Evolutionary conservation across 92 coral and sea anemone genomes (phyloP).

Genomic region (Actinernus sp.): DNA sequence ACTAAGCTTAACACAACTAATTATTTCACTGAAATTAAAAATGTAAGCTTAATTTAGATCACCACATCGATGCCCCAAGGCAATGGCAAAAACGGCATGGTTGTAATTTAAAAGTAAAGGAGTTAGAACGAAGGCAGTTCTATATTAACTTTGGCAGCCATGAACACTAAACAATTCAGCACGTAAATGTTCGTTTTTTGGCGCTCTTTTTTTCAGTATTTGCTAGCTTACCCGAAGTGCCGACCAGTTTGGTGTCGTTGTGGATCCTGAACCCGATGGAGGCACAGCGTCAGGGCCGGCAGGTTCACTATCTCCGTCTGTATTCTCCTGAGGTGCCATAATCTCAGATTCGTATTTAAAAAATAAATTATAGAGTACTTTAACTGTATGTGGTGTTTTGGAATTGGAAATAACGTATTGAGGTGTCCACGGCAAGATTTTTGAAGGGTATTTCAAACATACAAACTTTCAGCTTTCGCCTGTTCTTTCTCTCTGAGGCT

Average conservation of each 20-base stretch:
- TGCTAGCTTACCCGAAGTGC: slow-evolving; percentile 32
- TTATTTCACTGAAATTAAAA: too few relatives aligned
- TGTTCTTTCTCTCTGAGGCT: slow-evolving; percentile 4
- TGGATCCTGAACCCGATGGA: neutral
- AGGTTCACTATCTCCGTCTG: slow-evolving; percentile 36
- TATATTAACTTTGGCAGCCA: too few relatives aligned
- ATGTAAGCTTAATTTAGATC: too few relatives aligned
- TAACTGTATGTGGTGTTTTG: neutral
- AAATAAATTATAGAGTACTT: neutral
- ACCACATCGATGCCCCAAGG: too few relatives aligned
- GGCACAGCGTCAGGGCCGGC: neutral
- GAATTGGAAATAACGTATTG: too few relatives aligned
- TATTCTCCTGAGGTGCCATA: slow-evolving; percentile 49
- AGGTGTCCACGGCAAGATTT: neutral
- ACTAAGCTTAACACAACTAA: too few relatives aligned
- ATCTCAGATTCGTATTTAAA: neutral
- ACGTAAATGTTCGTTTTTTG: too few relatives aligned
- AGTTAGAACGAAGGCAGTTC: too few relatives aligned
- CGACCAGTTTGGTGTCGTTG: slow-evolving; percentile 30
- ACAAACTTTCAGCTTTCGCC: neutral
- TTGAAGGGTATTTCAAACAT: neutral
- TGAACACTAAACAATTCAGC: too few relatives aligned
- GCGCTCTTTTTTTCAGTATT: too few relatives aligned
- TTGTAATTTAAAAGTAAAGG: too few relatives aligned
- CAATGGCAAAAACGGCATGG: too few relatives aligned